Evolutionary conservation across 2,888 invertebrate genomes (phyloP).

Genomic region (Drosophila pseudotalamancana): DNA sequence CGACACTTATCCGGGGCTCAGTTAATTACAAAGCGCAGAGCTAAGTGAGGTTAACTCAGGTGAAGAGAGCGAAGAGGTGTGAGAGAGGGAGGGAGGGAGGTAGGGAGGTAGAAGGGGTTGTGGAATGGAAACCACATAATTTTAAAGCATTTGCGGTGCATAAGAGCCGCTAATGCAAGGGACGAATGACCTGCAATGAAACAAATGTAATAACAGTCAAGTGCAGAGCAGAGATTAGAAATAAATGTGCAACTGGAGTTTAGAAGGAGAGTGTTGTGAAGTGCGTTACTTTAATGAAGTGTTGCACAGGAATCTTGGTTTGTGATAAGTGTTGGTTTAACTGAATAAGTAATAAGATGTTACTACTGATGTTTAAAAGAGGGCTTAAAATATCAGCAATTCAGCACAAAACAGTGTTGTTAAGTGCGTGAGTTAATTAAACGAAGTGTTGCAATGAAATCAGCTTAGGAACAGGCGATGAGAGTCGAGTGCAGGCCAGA

Average conservation of each 20-base stretch:
- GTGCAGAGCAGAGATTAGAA: slow-evolving; percentile 33
- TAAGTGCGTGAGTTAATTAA: background rate
- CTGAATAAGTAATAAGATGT: too few species aligned
- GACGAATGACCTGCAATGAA: slow-evolving; percentile 20
- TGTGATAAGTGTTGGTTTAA: too few species aligned
- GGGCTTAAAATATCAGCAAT: background rate
- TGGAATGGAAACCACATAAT: slow-evolving; percentile 51
- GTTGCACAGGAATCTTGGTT: background rate
- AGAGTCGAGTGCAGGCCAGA: too few species aligned
- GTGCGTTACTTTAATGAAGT: background rate
- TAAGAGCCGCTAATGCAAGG: slow-evolving; percentile 47
- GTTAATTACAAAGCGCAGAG: slow-evolving; percentile 67
- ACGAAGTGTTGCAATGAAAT: background rate
- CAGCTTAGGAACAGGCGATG: too few species aligned
- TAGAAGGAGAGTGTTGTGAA: background rate
- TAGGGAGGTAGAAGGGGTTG: background rate
- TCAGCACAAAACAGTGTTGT: background rate
- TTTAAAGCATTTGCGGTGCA: slow-evolving; percentile 66
- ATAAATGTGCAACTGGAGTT: background rate
- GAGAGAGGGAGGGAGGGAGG: background rate
- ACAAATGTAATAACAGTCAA: slow-evolving; percentile 22
- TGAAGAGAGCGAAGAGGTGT: background rate
- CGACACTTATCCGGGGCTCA: slow-evolving; percentile 70
- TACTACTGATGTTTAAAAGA: too few species aligned
- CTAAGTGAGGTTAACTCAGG: slow-evolving; percentile 30